Percentiles rank a stretch among this genome's conserved stretches.
Conservation (phyloP, 2,797 vertebrate species). For the Botia kubotai region DNA sequence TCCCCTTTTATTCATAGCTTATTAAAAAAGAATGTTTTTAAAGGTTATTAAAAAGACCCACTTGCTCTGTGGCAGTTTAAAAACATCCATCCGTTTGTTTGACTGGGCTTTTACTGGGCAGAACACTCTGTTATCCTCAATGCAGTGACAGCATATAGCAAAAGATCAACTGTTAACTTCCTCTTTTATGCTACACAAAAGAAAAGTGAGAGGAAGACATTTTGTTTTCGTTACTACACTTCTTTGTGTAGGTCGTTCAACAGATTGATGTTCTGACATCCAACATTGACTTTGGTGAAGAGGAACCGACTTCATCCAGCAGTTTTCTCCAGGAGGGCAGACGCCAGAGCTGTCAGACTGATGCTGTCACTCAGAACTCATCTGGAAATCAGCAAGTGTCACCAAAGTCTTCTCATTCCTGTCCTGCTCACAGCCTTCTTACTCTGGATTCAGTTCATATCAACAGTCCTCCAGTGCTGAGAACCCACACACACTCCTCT, state of each 20-base stretch:
- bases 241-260: slow-evolving; percentile 81
- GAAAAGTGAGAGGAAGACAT: no score
- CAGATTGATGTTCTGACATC: slow-evolving; percentile 83
- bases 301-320: slow-evolving; percentile 50
- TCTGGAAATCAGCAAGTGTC: slow-evolving; percentile 59
- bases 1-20: no score
- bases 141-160: no score
- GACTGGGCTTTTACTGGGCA: no score
- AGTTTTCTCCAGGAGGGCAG: slow-evolving; percentile 51
- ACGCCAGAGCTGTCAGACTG: slow-evolving; percentile 59
- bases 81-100: no score
- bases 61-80: background rate
- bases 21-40: no score
- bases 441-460: slow-evolving; percentile 38
- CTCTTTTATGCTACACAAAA: no score
- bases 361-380: slow-evolving; percentile 42
- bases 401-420: slow-evolving; percentile 20
- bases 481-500: slow-evolving; percentile 65
- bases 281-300: slow-evolving; percentile 75
- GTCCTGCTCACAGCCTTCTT: slow-evolving; percentile 60
- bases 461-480: background rate
- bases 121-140: no score
- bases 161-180: no score
- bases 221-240: slow-evolving; percentile 25
- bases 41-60: no score